phyloP scores from a whole-genome alignment of 2,888 invertebrate genomes.

The Catocala sponsa region DNA sequence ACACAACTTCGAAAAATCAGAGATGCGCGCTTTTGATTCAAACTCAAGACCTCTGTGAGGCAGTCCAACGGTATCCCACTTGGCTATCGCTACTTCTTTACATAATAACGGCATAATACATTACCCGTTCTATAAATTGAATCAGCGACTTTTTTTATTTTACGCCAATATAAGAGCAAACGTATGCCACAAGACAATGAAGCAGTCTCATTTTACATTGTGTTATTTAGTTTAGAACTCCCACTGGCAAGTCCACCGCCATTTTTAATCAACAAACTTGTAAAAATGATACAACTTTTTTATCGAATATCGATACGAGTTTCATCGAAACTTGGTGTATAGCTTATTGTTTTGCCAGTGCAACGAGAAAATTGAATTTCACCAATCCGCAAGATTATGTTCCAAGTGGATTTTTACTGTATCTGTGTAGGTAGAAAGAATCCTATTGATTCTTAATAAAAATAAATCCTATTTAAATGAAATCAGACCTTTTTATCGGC shows the following conservation, averaged over 20 bases:
- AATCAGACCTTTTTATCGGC: slow-evolving; percentile 49
- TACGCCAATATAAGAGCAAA: too few species aligned
- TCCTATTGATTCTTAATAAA: slow-evolving; percentile 49
- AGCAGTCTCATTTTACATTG: neutral
- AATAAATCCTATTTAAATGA: slow-evolving; percentile 50
- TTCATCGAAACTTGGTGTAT: slow-evolving; percentile 54
- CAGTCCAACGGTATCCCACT: too few species aligned
- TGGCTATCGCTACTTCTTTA: too few species aligned
- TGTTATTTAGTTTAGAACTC: neutral
- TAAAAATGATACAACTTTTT: slow-evolving; percentile 39
- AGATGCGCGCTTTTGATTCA: too few species aligned
- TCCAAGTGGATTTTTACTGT: slow-evolving; percentile 42
- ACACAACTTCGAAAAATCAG: too few species aligned
- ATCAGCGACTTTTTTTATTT: too few species aligned
- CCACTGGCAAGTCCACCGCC: neutral
- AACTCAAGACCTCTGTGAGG: too few species aligned
- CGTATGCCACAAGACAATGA: too few species aligned
- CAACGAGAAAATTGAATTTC: slow-evolving; percentile 64
- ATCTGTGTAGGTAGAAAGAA: slow-evolving; percentile 19
- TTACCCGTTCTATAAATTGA: too few species aligned
- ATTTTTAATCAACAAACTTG: slow-evolving; percentile 38
- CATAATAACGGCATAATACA: too few species aligned
- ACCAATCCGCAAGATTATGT: slow-evolving; percentile 63
- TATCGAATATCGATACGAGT: slow-evolving; percentile 52
- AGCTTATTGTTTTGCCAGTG: slow-evolving; percentile 64